A percentile compares a stretch with the other conserved stretches of the same genome.
These are phyloP conservation scores for Lepisosteus osseus DNA, from an alignment of 2,113 vertebrate species.

Conservation along the genomic window DNA sequence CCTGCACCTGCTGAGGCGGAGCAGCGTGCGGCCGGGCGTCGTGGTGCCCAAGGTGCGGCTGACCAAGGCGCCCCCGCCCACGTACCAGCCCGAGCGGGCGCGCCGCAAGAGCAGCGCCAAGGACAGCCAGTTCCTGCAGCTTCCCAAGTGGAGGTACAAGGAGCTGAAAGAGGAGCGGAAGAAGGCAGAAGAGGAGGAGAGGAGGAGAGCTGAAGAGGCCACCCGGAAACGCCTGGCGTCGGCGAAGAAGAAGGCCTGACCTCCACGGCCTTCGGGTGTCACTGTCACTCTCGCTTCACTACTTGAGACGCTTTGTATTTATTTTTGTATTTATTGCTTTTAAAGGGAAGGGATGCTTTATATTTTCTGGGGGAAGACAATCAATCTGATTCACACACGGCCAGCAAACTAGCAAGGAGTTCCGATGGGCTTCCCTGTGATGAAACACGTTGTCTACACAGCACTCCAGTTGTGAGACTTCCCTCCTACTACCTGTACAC, in stretches of 20 bases:
- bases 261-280: not conserved
- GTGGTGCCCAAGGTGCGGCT: constrained; percentile 83
- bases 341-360: constrained; percentile 22
- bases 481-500: no score
- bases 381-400: constrained; percentile 16
- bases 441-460: not conserved
- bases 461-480: no score
- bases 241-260: constrained; percentile 54
- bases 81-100: constrained; percentile 73
- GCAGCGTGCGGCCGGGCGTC: constrained; percentile 82
- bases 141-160: constrained; percentile 95
- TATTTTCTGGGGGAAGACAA: constrained; percentile 25
- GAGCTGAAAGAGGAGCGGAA: constrained; percentile 85
- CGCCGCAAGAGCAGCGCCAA: constrained; percentile 64
- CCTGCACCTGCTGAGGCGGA: constrained; percentile 71
- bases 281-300: constrained; percentile 24
- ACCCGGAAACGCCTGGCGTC: constrained; percentile 55
- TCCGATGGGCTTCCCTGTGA: not conserved
- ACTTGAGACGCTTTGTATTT: constrained; percentile 63
- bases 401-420: constrained; percentile 4
- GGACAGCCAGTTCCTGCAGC: constrained; percentile 76
- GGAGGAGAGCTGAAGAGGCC: constrained; percentile 61
- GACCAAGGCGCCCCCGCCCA: constrained; percentile 77
- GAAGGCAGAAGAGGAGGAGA: constrained; percentile 83
- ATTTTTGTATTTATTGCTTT: constrained; percentile 67